Evolutionary conservation across 2,797 vertebrate genomes (phyloP).

Genomic region (Notamacropus eugenii): DNA sequence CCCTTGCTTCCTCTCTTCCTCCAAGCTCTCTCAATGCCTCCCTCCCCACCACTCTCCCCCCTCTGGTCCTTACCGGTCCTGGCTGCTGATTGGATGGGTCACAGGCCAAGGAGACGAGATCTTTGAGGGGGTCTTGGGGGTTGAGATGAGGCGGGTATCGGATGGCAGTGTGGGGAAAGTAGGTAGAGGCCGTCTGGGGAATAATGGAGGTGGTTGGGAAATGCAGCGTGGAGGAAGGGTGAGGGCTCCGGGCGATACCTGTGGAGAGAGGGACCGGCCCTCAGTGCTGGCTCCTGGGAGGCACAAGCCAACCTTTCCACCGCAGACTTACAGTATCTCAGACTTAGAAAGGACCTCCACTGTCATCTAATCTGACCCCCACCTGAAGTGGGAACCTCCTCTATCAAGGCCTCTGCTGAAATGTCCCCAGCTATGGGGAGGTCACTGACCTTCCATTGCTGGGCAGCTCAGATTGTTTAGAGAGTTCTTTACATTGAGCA

Average conservation of each 20-base stretch:
- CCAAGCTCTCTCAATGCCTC: background rate
- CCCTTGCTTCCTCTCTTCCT: background rate
- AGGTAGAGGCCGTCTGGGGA: slow-evolving; percentile 90
- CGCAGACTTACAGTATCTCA: background rate
- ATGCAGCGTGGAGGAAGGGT: slow-evolving; percentile 95
- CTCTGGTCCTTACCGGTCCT: slow-evolving; percentile 90
- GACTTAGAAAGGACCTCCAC: background rate
- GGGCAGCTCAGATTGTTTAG: background rate
- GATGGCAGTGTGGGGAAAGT: slow-evolving; percentile 96
- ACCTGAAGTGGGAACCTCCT: background rate
- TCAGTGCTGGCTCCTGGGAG: background rate
- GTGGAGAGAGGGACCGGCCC: background rate
- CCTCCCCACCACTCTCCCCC: background rate
- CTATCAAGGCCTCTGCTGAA: background rate
- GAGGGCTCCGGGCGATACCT: slow-evolving; percentile 95
- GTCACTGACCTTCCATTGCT: background rate
- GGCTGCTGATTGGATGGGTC: slow-evolving; percentile 95
- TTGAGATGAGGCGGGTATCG: slow-evolving; percentile 96
- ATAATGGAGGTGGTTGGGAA: slow-evolving; percentile 94
- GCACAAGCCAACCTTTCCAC: rapidly evolving
- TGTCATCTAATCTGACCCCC: background rate
- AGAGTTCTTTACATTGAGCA: background rate
- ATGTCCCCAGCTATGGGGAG: background rate
- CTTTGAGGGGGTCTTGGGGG: slow-evolving; percentile 96
- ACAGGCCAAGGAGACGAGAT: slow-evolving; percentile 96